phyloP scores from a whole-genome alignment of 2,113 vertebrate genomes.

The Anas platyrhynchos region DNA sequence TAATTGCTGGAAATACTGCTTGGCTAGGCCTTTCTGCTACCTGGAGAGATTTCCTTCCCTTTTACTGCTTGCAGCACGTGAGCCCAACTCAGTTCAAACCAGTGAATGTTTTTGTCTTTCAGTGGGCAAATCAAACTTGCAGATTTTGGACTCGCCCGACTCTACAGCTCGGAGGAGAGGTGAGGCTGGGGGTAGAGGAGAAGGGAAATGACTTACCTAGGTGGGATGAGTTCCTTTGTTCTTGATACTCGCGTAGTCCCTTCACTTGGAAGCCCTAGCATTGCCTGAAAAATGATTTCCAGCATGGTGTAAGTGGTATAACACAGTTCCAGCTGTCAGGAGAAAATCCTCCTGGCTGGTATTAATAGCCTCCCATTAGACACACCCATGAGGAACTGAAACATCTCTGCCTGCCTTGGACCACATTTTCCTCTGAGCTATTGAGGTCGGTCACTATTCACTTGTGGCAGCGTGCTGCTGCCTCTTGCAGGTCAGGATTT shows the following conservation, averaged over 20 bases:
- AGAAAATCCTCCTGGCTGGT: neutral
- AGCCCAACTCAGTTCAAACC: neutral
- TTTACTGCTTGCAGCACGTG: neutral
- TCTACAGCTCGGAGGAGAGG: slow-evolving; percentile 99
- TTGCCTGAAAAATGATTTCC: neutral
- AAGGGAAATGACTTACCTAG: neutral
- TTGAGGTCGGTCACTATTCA: neutral
- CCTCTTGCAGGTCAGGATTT: neutral
- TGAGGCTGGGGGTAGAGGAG: slow-evolving; percentile 57
- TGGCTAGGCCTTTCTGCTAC: neutral
- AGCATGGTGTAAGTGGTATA: neutral
- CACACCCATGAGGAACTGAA: neutral
- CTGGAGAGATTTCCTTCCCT: neutral
- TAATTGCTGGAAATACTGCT: neutral
- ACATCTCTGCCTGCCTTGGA: neutral
- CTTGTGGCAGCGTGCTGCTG: neutral
- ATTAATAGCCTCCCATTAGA: neutral
- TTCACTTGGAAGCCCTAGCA: neutral
- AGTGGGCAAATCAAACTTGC: slow-evolving; percentile 97
- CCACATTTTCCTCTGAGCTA: neutral
- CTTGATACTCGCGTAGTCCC: neutral
- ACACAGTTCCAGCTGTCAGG: neutral
- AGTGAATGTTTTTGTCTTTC: slow-evolving; percentile 40
- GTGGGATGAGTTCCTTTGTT: neutral
- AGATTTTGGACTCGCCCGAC: slow-evolving; percentile 96